Conservation (phyloP, 2,113 vertebrate genomes). For the Rhabdornis inornatus region DNA sequence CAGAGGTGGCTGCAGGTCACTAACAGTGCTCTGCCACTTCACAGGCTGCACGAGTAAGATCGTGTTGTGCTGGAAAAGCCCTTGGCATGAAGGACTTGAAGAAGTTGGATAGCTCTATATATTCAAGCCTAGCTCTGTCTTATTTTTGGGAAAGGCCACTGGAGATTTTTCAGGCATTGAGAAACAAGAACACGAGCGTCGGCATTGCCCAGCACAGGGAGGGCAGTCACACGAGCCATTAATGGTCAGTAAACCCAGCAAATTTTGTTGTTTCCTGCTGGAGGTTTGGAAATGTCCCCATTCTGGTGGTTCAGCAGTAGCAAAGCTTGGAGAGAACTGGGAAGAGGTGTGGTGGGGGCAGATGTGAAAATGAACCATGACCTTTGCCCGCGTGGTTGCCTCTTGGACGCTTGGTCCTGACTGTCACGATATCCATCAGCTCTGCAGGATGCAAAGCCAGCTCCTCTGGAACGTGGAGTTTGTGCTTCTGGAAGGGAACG, state of each 20-base stretch:
- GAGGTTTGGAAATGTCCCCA: neutral
- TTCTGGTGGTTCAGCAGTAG: neutral
- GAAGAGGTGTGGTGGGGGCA: neutral
- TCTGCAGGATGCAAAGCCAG: neutral
- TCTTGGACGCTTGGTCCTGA: neutral
- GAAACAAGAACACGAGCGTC: accelerated
- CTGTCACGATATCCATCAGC: neutral
- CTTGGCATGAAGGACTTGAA: neutral
- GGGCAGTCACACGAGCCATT: neutral
- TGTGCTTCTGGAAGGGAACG: slow-evolving; percentile 43
- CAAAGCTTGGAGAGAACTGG: neutral
- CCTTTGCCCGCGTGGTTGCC: neutral
- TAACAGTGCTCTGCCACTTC: slow-evolving; percentile 27
- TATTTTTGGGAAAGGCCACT: neutral
- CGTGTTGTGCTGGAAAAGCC: neutral
- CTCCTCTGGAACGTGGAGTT: neutral
- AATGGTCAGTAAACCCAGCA: neutral
- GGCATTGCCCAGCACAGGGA: neutral
- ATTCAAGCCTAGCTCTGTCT: neutral
- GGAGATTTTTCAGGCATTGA: neutral
- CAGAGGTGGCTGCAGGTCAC: neutral
- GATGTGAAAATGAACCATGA: neutral
- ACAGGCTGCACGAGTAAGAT: neutral
- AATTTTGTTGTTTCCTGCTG: neutral
- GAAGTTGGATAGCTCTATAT: neutral